These are phyloP conservation scores for Urocyon cinereoargenteus DNA, from an alignment of 2,797 vertebrate species.

Conservation along the genomic window DNA sequence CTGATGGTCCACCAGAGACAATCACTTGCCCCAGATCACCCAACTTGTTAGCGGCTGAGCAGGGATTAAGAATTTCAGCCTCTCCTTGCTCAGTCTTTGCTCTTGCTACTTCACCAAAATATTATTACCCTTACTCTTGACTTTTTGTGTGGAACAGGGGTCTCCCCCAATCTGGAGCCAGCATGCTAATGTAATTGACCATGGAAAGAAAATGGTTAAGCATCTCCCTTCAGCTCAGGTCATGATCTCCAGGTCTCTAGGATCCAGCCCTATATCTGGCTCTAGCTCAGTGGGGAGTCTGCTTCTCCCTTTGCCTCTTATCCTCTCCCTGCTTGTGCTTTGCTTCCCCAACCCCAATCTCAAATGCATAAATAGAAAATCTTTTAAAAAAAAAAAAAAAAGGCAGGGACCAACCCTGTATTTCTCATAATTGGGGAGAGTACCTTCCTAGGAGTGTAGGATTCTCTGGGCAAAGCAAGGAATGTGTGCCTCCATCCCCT, in stretches of 20 bases:
- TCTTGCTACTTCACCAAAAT: not conserved
- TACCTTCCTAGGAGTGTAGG: not conserved
- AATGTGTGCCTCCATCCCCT: not conserved
- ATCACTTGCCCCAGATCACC: not conserved
- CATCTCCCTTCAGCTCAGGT: too few species aligned
- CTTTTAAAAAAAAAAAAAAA: too few species aligned
- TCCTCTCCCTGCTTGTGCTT: too few species aligned
- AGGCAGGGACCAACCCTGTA: not conserved
- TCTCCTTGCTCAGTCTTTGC: not conserved
- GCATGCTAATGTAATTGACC: not conserved
- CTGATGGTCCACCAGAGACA: not conserved
- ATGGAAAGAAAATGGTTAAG: not conserved
- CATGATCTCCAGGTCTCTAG: too few species aligned
- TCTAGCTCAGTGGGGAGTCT: too few species aligned
- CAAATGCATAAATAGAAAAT: too few species aligned
- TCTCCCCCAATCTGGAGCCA: not conserved
- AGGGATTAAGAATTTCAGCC: not conserved
- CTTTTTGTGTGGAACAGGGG: not conserved
- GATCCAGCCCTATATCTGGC: too few species aligned
- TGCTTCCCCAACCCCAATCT: too few species aligned
- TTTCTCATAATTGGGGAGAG: not conserved
- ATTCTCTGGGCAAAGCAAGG: not conserved
- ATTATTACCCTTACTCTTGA: not conserved
- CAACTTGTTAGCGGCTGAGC: not conserved
- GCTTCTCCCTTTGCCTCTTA: too few species aligned